Percentiles rank a stretch among this genome's conserved stretches.
phyloP scores from a whole-genome alignment of 2,888 invertebrate species.

The Lepidochrysops patricia region DNA sequence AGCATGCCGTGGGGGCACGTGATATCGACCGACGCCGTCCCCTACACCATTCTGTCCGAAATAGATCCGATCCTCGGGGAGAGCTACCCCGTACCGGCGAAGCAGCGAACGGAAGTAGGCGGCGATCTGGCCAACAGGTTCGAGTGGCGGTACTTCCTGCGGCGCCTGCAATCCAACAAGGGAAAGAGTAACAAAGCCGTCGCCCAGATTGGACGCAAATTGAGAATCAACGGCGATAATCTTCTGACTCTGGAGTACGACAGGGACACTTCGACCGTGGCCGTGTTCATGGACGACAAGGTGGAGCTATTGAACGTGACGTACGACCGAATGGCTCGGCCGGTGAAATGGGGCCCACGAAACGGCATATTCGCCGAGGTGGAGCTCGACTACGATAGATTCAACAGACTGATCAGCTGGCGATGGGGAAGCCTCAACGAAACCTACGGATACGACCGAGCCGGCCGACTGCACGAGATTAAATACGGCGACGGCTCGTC shows the following conservation, averaged over 20 bases:
- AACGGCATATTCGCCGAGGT: constrained; percentile 92
- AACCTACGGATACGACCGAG: constrained; percentile 91
- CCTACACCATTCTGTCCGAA: constrained; percentile 92
- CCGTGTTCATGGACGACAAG: constrained; percentile 90
- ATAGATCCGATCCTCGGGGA: constrained; percentile 90
- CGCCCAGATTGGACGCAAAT: constrained; percentile 88
- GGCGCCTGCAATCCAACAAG: constrained; percentile 80
- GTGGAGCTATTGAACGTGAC: constrained; percentile 89
- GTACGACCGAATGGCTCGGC: constrained; percentile 88
- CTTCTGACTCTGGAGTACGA: constrained; percentile 93
- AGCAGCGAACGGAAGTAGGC: constrained; percentile 91
- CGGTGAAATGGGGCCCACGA: constrained; percentile 88
- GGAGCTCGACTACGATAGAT: constrained; percentile 92
- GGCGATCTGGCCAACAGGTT: constrained; percentile 93
- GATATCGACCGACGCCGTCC: constrained; percentile 91
- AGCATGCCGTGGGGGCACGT: constrained; percentile 91
- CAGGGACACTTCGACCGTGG: constrained; percentile 87
- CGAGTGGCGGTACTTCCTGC: constrained; percentile 95
- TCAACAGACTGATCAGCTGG: constrained; percentile 91
- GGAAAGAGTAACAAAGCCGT: constrained; percentile 78
- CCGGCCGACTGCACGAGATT: constrained; percentile 91
- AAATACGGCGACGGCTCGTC: constrained; percentile 93
- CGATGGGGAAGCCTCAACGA: constrained; percentile 94
- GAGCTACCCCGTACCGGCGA: constrained; percentile 92
- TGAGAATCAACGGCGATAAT: constrained; percentile 93